Base-by-base conservation (phyloP, 2,888 invertebrate species). In the Spilarctia lutea region DNA sequence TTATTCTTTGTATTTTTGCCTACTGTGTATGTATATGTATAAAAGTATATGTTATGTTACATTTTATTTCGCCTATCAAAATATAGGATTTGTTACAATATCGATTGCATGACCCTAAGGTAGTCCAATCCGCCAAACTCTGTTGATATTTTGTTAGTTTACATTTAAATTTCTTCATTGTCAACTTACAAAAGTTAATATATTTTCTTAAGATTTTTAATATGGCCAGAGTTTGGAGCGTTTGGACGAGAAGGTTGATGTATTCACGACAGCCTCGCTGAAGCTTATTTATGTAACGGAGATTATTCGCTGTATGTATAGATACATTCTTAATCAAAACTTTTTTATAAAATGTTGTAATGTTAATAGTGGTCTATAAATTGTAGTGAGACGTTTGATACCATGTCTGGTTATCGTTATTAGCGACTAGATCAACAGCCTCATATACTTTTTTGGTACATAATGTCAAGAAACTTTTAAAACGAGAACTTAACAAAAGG, bases 11-110 rank as follows among this genome's bases (percentile, higher is more conserved):
- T 70, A 60, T 70, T 70, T 70, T 35, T 39, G 42, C 42, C 27
- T 60, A 20, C 39, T 71, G 42, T 68, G 45, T 48, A 63, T 63
- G 27, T 45, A 45, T 68, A 48, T 70, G 71, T 71, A 71, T 71
- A 56, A 63, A 30, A 63, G 71, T 71, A 69, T 65, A 48, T 48
- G 68, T 73, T 48, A 45, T 68, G 42, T 60, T 73, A 60, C 18
- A 45, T 35, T 27, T 73, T 68, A 45, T 60, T 60, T 56, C 24
- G 27, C n/a, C 39, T 67, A 56, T 39, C 39, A 30, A n/a, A n/a
- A 42, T 42, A 63, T 42, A 70, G 63, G 30, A 70, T 63, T 60
- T 35, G 60, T 27, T n/a, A 20, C 42, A 71, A 24, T 45, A 20
- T 63, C 39, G 30, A 30, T 70, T 70, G 42, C 42, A 27, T 52